Percentiles rank a stretch among this genome's conserved stretches.
These are phyloP conservation scores for Haemorhous mexicanus DNA, from an alignment of 2,113 vertebrate species.

Conservation along the genomic window DNA sequence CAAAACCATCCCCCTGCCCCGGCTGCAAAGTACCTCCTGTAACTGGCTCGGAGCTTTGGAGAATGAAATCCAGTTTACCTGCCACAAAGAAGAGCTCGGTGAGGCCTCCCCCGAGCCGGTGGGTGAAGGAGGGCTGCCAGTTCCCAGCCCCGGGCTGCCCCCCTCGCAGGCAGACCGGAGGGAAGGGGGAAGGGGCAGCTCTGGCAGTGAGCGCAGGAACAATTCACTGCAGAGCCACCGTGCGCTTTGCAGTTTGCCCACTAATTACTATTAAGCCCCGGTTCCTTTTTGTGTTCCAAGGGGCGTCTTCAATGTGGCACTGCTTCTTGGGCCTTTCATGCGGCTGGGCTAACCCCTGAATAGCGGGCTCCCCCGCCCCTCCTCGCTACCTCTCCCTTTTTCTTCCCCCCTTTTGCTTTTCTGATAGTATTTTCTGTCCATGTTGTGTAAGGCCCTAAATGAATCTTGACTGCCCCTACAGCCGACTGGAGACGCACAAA, in stretches of 20 bases:
- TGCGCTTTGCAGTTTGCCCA: conserved; percentile 73
- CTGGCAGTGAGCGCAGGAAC: conserved; percentile 63
- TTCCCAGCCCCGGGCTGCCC: background rate
- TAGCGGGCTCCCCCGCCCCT: conserved; percentile 47
- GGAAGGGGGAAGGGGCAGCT: conserved; percentile 30
- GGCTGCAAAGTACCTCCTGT: background rate
- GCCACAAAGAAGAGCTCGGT: conserved; percentile 30
- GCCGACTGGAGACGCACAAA: conserved; percentile 95
- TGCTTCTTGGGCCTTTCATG: conserved; percentile 72
- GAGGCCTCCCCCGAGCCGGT: background rate
- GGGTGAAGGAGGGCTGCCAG: background rate
- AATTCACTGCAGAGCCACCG: conserved; percentile 65
- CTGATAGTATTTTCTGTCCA: conserved; percentile 85
- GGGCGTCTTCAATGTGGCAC: conserved; percentile 64
- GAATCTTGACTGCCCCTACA: conserved; percentile 93
- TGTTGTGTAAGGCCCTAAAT: conserved; percentile 89
- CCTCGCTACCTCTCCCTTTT: conserved; percentile 22
- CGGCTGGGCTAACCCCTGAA: conserved; percentile 68
- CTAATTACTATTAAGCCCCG: conserved; percentile 79
- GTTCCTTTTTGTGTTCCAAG: conserved; percentile 70
- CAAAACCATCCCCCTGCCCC: background rate
- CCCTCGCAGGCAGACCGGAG: background rate
- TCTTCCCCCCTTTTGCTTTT: conserved; percentile 80
- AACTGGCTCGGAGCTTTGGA: conserved; percentile 26
- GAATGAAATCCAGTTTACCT: conserved; percentile 67